Evolutionary conservation across 2,888 invertebrate genomes (phyloP).

Genomic region (Synergus laeviventris): DNA sequence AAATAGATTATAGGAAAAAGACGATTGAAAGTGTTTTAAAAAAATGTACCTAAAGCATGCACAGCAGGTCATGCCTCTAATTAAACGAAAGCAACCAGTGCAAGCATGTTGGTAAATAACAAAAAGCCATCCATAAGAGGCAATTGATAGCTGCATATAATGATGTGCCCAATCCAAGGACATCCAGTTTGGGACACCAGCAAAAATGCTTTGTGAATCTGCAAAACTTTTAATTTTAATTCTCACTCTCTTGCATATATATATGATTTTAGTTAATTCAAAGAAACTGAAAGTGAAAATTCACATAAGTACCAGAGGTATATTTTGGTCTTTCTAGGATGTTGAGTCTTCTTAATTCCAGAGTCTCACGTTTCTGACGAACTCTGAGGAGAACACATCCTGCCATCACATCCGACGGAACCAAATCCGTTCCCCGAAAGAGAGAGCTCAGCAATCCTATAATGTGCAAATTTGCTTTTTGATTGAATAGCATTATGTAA

Average conservation of each 20-base stretch:
- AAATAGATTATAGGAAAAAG: neutral
- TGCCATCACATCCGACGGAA: conserved; percentile 92
- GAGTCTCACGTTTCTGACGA: conserved; percentile 84
- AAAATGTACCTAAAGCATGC: conserved; percentile 81
- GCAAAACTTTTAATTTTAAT: conserved; percentile 57
- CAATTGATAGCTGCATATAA: conserved; percentile 88
- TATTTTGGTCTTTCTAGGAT: conserved; percentile 82
- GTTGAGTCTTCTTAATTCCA: conserved; percentile 83
- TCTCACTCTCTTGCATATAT: neutral
- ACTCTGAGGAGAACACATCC: conserved; percentile 90
- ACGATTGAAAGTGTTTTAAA: neutral
- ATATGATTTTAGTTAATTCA: conserved; percentile 21
- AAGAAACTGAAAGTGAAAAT: conserved; percentile 32
- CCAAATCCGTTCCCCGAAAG: conserved; percentile 90
- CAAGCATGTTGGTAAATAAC: conserved; percentile 87
- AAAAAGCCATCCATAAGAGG: conserved; percentile 93
- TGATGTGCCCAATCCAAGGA: conserved; percentile 85
- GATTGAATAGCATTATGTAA: neutral
- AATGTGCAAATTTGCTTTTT: conserved; percentile 52
- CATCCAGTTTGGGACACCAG: conserved; percentile 87
- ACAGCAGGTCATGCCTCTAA: conserved; percentile 84
- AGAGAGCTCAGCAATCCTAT: conserved; percentile 86
- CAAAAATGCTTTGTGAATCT: conserved; percentile 80
- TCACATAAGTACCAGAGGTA: conserved; percentile 79
- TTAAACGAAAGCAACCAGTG: conserved; percentile 85